A percentile compares a stretch with the other conserved stretches of the same genome.
Conservation (phyloP, 1,140 invertebrate genomes). For the Drosophila pachea region DNA sequence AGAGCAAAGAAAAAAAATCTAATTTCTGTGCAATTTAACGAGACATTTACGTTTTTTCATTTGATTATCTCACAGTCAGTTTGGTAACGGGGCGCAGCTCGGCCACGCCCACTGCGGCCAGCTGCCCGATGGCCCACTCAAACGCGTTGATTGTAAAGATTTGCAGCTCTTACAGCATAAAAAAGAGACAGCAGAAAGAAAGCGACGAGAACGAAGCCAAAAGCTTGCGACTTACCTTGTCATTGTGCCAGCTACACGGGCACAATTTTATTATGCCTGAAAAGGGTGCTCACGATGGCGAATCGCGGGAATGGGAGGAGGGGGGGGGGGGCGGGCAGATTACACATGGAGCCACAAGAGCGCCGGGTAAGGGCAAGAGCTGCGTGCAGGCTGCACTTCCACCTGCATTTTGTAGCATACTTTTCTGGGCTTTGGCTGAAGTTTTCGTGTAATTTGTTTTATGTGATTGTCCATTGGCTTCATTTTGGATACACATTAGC, state of each 20-base stretch:
- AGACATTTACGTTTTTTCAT: conserved; percentile 78
- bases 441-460: conserved; percentile 75
- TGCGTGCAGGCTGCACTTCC: conserved; percentile 51
- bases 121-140: background rate
- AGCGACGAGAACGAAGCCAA: conserved; percentile 15
- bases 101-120: conserved; percentile 13
- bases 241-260: conserved; percentile 45
- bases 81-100: conserved; percentile 51
- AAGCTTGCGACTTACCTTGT: conserved; percentile 59
- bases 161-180: conserved; percentile 43
- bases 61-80: conserved; percentile 77
- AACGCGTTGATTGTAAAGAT: conserved; percentile 70
- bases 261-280: conserved; percentile 9
- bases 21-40: conserved; percentile 78
- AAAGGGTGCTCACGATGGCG: conserved; percentile 1
- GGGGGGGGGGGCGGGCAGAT: too few species aligned
- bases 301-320: background rate
- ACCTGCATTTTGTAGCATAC: conserved; percentile 70
- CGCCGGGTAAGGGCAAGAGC: too few species aligned
- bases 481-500: conserved; percentile 73
- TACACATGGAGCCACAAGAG: too few species aligned
- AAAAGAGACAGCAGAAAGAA: background rate
- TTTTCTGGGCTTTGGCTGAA: conserved; percentile 68
- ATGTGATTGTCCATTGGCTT: conserved; percentile 75
- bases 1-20: conserved; percentile 60